These are phyloP conservation scores for Iguana delicatissima DNA, from an alignment of 2,797 vertebrate species.

Conservation along the genomic window DNA sequence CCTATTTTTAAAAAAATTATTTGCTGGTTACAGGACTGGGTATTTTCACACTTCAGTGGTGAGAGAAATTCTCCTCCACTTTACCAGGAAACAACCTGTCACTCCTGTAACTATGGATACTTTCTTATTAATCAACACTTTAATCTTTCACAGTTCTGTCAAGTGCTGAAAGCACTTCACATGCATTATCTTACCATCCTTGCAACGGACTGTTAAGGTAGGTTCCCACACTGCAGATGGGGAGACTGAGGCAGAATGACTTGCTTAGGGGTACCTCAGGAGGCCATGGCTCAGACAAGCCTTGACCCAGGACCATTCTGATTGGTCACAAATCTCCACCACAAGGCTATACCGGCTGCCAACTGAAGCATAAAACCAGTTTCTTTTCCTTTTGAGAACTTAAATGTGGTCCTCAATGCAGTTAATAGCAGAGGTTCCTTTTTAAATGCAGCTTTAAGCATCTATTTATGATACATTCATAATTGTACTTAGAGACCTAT, in stretches of 20 bases:
- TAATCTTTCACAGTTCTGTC: not conserved
- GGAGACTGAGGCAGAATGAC: not conserved
- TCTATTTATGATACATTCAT: not conserved
- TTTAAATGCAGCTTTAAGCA: not conserved
- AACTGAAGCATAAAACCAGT: not conserved
- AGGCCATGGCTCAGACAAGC: not conserved
- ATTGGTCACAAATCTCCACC: not conserved
- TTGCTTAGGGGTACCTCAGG: too few species aligned
- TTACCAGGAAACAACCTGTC: conserved; percentile 35
- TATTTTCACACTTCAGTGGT: conserved; percentile 51
- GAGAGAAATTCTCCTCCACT: conserved; percentile 62
- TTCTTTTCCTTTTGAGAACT: not conserved
- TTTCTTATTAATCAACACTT: conserved; percentile 49
- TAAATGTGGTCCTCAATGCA: not conserved
- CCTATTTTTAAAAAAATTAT: conserved; percentile 45
- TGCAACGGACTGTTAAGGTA: not conserved
- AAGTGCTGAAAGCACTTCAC: not conserved
- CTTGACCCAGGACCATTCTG: not conserved
- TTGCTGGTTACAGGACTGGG: conserved; percentile 43
- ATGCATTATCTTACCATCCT: not conserved
- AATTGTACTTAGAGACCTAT: not conserved
- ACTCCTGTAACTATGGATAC: conserved; percentile 35
- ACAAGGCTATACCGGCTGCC: not conserved
- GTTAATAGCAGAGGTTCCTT: not conserved
- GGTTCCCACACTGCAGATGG: not conserved